These are phyloP conservation scores for Scomberomorus guttatus DNA, from an alignment of 2,797 vertebrate species.

Conservation along the genomic window DNA sequence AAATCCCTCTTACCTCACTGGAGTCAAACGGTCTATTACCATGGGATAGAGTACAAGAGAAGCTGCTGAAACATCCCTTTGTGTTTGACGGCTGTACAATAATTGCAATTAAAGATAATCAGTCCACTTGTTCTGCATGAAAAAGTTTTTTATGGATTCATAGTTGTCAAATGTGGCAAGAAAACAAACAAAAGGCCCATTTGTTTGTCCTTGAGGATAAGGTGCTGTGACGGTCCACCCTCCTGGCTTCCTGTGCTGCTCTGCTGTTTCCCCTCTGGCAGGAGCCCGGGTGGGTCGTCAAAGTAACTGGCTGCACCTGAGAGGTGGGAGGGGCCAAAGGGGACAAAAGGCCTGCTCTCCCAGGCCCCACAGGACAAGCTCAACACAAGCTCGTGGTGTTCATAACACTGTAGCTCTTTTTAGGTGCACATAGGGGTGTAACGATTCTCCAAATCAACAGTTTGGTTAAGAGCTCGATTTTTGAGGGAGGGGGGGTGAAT, in stretches of 20 bases:
- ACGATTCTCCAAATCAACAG: too few species aligned
- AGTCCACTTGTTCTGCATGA: constrained; percentile 28
- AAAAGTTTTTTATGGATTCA: constrained; percentile 10
- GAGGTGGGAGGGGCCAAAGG: background rate
- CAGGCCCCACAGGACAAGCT: too few species aligned
- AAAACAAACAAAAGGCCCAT: constrained; percentile 23
- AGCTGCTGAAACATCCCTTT: constrained; percentile 39
- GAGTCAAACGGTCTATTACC: constrained; percentile 56
- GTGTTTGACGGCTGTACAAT: constrained; percentile 50
- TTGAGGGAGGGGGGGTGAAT: too few species aligned
- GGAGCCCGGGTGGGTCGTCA: too few species aligned
- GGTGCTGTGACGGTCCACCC: too few species aligned
- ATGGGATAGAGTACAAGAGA: constrained; percentile 36
- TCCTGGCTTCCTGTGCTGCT: too few species aligned
- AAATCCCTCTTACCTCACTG: constrained; percentile 59
- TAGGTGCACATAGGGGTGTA: too few species aligned
- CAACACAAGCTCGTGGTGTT: too few species aligned
- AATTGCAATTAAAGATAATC: constrained; percentile 36
- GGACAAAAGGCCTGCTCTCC: background rate
- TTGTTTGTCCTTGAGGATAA: constrained; percentile 4
- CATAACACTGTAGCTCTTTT: too few species aligned
- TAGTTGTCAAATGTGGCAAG: constrained; percentile 12
- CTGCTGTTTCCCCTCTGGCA: too few species aligned
- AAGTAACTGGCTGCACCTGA: too few species aligned
- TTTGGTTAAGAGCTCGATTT: too few species aligned